Evolutionary conservation across 2,797 vertebrate species (phyloP).

Genomic region (Danio albolineatus): DNA sequence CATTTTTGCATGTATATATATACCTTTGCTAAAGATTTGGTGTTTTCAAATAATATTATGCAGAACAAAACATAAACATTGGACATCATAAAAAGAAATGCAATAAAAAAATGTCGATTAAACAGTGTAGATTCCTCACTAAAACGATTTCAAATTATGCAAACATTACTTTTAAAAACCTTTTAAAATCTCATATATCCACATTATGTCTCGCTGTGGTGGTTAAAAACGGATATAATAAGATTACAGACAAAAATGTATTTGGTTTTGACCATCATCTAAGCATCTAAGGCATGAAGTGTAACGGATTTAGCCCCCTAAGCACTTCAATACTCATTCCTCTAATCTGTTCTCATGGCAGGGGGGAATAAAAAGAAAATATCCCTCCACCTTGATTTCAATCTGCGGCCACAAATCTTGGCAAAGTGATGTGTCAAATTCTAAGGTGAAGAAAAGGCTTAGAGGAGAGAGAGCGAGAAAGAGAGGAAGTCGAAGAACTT

Average conservation of each 20-base stretch:
- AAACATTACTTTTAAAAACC: background rate
- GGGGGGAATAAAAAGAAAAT: conserved; percentile 53
- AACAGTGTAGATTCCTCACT: no score
- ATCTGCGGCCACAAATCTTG: conserved; percentile 74
- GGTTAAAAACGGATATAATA: conserved; percentile 10
- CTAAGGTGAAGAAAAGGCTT: conserved; percentile 56
- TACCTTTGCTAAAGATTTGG: no score
- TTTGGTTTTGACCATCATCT: conserved; percentile 21
- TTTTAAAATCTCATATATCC: background rate
- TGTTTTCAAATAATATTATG: background rate
- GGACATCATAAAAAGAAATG: no score
- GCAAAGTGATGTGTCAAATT: conserved; percentile 74
- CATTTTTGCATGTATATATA: no score
- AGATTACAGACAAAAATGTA: conserved; percentile 10
- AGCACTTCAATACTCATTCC: conserved; percentile 23
- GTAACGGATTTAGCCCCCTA: background rate
- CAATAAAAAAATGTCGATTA: no score
- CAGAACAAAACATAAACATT: background rate
- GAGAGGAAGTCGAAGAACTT: conserved; percentile 50
- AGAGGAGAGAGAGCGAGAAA: conserved; percentile 5
- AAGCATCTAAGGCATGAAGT: conserved; percentile 1
- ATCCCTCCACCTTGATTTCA: conserved; percentile 68
- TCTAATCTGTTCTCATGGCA: conserved; percentile 48
- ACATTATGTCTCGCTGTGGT: background rate
- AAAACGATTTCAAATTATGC: background rate